phyloP scores from a whole-genome alignment of 2,113 vertebrate species.

The Xerus inauris region DNA sequence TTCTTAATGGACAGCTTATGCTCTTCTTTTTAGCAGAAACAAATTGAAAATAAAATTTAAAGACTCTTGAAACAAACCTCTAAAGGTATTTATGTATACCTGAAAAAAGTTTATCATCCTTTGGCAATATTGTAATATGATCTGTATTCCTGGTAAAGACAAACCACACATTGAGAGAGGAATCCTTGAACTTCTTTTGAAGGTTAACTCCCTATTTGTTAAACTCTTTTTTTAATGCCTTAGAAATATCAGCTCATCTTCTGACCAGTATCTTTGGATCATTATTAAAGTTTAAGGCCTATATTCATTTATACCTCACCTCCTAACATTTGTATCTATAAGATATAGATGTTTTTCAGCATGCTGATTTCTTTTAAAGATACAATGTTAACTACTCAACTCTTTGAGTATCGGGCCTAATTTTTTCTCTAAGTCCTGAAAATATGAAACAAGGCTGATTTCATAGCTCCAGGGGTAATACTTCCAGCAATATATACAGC shows the following conservation, averaged over 20 bases:
- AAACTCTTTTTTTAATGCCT: conserved; percentile 23
- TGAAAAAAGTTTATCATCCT: not conserved
- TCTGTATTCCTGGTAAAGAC: conserved; percentile 28
- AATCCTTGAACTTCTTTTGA: conserved; percentile 17
- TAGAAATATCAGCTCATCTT: conserved; percentile 17
- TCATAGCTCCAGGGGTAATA: conserved; percentile 38
- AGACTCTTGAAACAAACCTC: not conserved
- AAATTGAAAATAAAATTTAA: conserved; percentile 63
- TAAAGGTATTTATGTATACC: not conserved
- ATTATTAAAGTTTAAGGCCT: not conserved
- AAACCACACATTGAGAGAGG: not conserved
- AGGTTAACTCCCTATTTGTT: conserved; percentile 15
- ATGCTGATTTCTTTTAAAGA: not conserved
- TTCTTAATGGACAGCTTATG: not conserved
- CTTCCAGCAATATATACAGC: conserved; percentile 16
- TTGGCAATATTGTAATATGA: not conserved
- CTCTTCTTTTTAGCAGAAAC: conserved; percentile 20
- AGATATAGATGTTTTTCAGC: conserved; percentile 7
- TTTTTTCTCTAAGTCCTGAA: conserved; percentile 50
- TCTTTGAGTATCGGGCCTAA: not conserved
- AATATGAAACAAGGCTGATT: conserved; percentile 33
- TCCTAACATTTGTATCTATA: not conserved
- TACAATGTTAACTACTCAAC: conserved; percentile 2
- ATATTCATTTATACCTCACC: not conserved
- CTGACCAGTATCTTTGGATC: not conserved